Evolutionary conservation across 2,113 vertebrate genomes (phyloP).

Genomic region (Myotis yumanensis): DNA sequence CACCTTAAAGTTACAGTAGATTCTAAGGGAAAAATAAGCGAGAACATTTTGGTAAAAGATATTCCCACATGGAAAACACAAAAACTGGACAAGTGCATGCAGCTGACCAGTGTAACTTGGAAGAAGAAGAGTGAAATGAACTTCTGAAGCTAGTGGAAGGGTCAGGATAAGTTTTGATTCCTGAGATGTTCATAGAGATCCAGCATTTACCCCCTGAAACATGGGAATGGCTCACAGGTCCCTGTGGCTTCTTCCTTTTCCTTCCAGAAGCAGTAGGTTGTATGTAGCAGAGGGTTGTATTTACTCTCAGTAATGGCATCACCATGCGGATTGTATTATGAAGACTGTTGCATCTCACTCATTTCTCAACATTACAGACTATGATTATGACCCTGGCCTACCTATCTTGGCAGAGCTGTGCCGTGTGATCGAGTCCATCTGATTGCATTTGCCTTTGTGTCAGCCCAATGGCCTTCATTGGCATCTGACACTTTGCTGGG

Average conservation of each 20-base stretch:
- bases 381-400: background rate
- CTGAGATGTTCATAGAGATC: background rate
- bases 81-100: background rate
- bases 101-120: background rate
- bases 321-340: background rate
- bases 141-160: background rate
- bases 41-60: background rate
- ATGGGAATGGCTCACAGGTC: background rate
- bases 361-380: background rate
- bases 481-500: background rate
- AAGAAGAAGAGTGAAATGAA: constrained; percentile 24
- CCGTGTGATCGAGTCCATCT: background rate
- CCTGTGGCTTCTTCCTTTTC: background rate
- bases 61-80: background rate
- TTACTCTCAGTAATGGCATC: background rate
- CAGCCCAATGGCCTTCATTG: constrained; percentile 1
- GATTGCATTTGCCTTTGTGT: constrained; percentile 45
- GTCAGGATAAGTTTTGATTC: background rate
- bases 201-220: background rate
- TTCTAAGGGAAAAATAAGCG: constrained; percentile 35
- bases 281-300: background rate
- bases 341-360: background rate
- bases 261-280: background rate
- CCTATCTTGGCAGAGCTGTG: background rate
- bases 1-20: background rate